phyloP scores from a whole-genome alignment of 2,113 vertebrate species.

The Origma solitaria region DNA sequence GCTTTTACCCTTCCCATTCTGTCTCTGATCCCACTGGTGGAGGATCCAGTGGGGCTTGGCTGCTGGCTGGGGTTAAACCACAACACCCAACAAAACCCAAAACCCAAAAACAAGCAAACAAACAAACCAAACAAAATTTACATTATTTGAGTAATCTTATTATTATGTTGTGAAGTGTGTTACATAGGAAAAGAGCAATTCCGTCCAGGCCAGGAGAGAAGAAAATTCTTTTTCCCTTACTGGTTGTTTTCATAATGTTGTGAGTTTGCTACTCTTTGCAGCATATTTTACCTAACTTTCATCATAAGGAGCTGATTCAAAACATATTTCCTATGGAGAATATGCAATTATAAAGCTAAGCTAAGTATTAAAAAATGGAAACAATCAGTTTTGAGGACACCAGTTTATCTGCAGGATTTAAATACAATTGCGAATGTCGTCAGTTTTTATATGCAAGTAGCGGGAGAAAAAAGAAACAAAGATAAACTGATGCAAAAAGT shows the following conservation, averaged over 20 bases:
- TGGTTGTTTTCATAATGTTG: background rate
- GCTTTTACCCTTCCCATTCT: background rate
- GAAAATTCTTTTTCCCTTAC: background rate
- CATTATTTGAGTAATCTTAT: background rate
- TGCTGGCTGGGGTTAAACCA: background rate
- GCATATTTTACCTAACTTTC: background rate
- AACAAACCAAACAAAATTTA: background rate
- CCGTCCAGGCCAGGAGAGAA: background rate
- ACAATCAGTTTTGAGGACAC: constrained; percentile 38
- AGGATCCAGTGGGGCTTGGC: background rate
- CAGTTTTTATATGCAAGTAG: constrained; percentile 49
- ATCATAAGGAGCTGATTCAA: constrained; percentile 46
- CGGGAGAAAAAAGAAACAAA: constrained; percentile 63
- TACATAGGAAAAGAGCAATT: background rate
- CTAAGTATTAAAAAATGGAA: constrained; percentile 53
- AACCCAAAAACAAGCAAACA: background rate
- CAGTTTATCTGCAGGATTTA: constrained; percentile 31
- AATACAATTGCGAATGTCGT: constrained; percentile 53
- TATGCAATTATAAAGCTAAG: constrained; percentile 27
- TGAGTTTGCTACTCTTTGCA: background rate
- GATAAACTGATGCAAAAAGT: constrained; percentile 57
- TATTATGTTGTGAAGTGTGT: background rate
- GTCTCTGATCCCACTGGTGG: background rate
- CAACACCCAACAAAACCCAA: background rate
- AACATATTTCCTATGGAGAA: constrained; percentile 53